A percentile compares a stretch with the other conserved stretches of the same genome.
Evolutionary conservation across 2,888 invertebrate species (phyloP).

Genomic region (Eilema griseolum): DNA sequence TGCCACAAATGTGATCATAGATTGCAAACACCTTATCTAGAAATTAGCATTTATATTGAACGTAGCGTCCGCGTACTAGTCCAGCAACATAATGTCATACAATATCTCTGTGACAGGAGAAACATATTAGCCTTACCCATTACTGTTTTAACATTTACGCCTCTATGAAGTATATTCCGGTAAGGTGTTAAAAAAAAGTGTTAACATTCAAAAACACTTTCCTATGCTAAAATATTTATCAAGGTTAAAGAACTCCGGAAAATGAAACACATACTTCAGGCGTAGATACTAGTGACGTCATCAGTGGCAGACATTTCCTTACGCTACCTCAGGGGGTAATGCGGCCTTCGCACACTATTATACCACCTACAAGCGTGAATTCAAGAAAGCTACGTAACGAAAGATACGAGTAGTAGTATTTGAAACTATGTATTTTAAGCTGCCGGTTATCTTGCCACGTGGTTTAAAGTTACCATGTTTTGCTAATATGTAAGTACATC

Average conservation of each 20-base stretch:
- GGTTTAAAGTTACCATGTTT: no score
- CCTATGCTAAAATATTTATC: no score
- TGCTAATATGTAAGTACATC: no score
- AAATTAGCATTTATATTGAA: conserved; percentile 82
- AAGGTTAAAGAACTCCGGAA: no score
- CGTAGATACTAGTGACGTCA: conserved; percentile 54
- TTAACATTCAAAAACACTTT: no score
- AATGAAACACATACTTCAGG: neutral
- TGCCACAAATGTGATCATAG: conserved; percentile 33
- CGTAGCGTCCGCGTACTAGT: conserved; percentile 45
- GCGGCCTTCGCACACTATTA: conserved; percentile 57
- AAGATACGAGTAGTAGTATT: no score
- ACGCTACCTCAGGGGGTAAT: conserved; percentile 54
- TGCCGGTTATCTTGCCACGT: no score
- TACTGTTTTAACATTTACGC: conserved; percentile 19
- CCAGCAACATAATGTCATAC: conserved; percentile 52
- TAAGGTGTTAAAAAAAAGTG: neutral
- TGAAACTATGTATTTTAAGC: no score
- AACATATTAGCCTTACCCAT: conserved; percentile 45
- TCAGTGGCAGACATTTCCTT: conserved; percentile 31
- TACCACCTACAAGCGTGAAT: neutral
- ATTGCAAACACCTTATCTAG: conserved; percentile 57
- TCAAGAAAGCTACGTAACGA: no score
- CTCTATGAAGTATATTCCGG: neutral
- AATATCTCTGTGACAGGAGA: conserved; percentile 36